Conservation (phyloP, 92 coral and sea anemone genomes). For the Pocillopora meandrina region DNA sequence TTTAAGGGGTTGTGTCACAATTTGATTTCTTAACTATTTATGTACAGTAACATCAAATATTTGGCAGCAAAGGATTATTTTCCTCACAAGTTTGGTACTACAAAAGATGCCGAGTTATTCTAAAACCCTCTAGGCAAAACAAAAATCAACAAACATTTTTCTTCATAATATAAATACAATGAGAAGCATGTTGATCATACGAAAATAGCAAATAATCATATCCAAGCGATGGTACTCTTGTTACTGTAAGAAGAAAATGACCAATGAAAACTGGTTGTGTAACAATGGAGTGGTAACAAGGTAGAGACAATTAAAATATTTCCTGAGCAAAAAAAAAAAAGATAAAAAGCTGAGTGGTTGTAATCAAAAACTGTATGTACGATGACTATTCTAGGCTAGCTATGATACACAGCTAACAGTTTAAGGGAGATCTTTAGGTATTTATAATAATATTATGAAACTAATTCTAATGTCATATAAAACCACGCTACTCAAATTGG, state of each 20-base stretch:
- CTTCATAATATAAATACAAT: background rate
- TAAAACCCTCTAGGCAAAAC: background rate
- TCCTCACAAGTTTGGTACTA: background rate
- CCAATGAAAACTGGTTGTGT: no score
- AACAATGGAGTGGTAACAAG: no score
- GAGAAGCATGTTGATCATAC: background rate
- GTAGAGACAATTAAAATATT: background rate
- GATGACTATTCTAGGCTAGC: constrained; percentile 23
- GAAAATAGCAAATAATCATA: background rate
- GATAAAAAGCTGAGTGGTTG: background rate
- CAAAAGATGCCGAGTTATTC: background rate
- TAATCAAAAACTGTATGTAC: constrained; percentile 4
- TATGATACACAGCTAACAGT: constrained; percentile 40
- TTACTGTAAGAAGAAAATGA: no score
- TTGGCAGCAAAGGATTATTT: background rate
- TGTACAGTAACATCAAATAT: background rate
- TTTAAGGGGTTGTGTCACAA: background rate
- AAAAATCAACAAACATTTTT: background rate
- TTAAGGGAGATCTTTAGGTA: background rate
- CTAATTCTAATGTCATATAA: constrained; percentile 30
- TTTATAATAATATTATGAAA: constrained; percentile 29
- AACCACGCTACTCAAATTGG: constrained; percentile 38
- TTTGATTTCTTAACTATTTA: background rate
- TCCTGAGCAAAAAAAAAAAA: background rate
- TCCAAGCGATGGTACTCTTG: background rate